Base-by-base conservation (phyloP, 2,888 invertebrate species). In the Drosophila falleni region DNA sequence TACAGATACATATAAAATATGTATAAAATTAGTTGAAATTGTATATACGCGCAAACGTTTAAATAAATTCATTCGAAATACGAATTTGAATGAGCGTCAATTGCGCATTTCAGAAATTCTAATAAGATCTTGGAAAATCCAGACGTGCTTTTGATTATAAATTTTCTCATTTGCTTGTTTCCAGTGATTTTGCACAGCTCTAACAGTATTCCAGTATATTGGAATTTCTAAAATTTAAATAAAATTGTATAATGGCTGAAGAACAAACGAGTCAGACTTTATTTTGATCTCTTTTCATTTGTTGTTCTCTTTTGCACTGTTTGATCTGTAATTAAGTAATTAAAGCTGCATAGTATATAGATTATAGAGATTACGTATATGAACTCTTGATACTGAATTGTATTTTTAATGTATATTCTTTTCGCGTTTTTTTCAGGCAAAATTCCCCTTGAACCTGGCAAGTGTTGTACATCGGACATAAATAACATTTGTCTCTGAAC, bases 311-410 rank as follows among this genome's bases (percentile, higher is more conserved):
- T 19, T 26, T 33, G 68, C 58, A 50, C 53, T 68, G 60, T 86
- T 83, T 88, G 82, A 83, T 83, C 89, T 80, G 63, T 65, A 83
- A 89, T 87, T 87, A 80, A 87, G 82, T 69, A 87, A 87, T 86
- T 77, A 83, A 61, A 55, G 41, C 47, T 39, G 33, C 13, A 58
- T 55, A 54, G 49, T 41, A 41, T 65, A 47, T 23, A 65, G 49
- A 55, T 54, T 65, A 58, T 42, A 50, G 8, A 44, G 63, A 79
- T 76, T 82, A 71, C 35, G 61, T 55, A 70, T 41, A 64, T 55
- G 78, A 77, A 70, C 67, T 68, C 71, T 74, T 64, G 37, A 29
- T 35, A 58, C 29, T 49, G 26, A 60, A 42, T 51, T n/a, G 10
- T 35, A 35, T 55, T 75, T 59, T 60, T 70, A 35, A 60, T 41